These are phyloP conservation scores for Sceloporus tristichus DNA, from an alignment of 2,113 vertebrate genomes.

Conservation along the genomic window DNA sequence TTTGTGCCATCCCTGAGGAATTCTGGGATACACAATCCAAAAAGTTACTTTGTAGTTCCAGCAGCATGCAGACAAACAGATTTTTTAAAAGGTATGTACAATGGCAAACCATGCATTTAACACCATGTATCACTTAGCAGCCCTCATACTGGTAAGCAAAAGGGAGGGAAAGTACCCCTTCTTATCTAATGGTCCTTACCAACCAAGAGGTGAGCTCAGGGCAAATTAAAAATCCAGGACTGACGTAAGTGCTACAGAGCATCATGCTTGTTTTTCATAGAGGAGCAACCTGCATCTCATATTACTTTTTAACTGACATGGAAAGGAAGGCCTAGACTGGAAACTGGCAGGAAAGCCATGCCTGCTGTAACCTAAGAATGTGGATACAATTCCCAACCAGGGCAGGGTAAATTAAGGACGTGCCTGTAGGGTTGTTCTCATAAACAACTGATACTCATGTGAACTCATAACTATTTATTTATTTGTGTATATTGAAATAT, in stretches of 20 bases:
- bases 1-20: too few relatives aligned
- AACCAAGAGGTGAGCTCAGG: neutral
- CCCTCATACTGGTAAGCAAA: neutral
- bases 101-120: neutral
- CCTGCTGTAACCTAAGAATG: conserved; percentile 11
- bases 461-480: too few relatives aligned
- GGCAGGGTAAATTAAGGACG: conserved; percentile 1
- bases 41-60: neutral
- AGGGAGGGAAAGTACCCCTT: neutral
- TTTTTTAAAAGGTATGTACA: neutral
- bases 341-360: neutral
- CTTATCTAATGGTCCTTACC: neutral
- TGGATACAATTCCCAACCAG: conserved; percentile 14
- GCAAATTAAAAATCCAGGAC: neutral
- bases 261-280: conserved; percentile 3
- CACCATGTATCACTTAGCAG: neutral
- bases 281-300: neutral
- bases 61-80: too few relatives aligned
- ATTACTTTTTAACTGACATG: conserved; percentile 16
- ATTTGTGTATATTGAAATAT: too few relatives aligned
- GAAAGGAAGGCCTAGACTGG: neutral
- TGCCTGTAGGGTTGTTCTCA: neutral
- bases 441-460: neutral
- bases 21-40: too few relatives aligned
- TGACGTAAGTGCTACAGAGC: neutral